These are phyloP conservation scores for Tachystola acroxantha DNA, from an alignment of 2,888 invertebrate species.

Conservation along the genomic window DNA sequence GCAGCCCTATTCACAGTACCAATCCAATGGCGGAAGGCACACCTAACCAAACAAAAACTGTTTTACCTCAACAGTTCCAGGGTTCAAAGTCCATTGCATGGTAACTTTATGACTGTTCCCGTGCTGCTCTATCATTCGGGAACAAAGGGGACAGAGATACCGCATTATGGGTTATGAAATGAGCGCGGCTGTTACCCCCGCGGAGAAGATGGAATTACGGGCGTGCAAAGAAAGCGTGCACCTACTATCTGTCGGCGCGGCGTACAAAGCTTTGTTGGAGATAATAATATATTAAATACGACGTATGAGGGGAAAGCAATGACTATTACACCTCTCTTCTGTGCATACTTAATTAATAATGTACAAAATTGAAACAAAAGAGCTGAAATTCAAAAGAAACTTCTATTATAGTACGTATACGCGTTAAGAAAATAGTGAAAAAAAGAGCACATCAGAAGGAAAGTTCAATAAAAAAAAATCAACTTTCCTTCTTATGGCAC, in stretches of 20 bases:
- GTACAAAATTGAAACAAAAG: no score
- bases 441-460: no score
- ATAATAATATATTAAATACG: no score
- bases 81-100: conserved; percentile 49
- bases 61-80: conserved; percentile 35
- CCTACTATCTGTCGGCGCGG: conserved; percentile 12
- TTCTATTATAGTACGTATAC: no score
- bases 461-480: no score
- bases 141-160: conserved; percentile 38
- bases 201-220: conserved; percentile 70
- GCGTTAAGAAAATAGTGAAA: no score
- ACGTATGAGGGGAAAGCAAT: not conserved
- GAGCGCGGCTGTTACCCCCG: conserved; percentile 61
- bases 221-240: conserved; percentile 62
- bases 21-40: conserved; percentile 50
- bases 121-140: conserved; percentile 32
- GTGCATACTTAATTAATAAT: no score
- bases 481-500: no score
- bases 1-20: conserved; percentile 1
- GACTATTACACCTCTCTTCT: no score
- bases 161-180: conserved; percentile 73
- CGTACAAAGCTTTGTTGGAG: conserved; percentile 3
- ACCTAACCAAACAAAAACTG: conserved; percentile 42
- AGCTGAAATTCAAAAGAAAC: no score
- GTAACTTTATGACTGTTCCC: conserved; percentile 39